phyloP scores from a whole-genome alignment of 2,888 invertebrate species.

The Holacanthella duospinosa region DNA sequence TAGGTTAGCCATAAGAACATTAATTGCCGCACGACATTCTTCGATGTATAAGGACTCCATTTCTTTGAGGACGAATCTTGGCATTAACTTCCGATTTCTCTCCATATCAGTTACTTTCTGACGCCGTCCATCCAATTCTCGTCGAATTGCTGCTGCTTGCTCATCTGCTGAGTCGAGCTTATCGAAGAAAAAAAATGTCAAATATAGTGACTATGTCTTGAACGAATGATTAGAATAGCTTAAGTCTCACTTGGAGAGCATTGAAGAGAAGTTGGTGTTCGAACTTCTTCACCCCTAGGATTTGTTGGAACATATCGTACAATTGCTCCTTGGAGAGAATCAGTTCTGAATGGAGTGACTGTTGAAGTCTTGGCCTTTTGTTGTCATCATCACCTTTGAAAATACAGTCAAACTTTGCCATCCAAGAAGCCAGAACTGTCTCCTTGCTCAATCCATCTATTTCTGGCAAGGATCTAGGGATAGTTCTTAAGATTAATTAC shows the following conservation, averaged over 20 bases:
- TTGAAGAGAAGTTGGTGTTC: slow-evolving; percentile 99
- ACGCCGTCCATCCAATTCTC: slow-evolving; percentile 95
- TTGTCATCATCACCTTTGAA: slow-evolving; percentile 80
- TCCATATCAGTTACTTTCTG: slow-evolving; percentile 96
- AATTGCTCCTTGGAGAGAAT: slow-evolving; percentile 97
- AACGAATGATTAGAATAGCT: too few species aligned
- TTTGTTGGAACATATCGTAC: slow-evolving; percentile 99
- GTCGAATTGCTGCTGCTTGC: slow-evolving; percentile 96
- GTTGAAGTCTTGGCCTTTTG: slow-evolving; percentile 79
- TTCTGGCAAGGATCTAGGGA: slow-evolving; percentile 89
- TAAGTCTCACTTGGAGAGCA: slow-evolving; percentile 73
- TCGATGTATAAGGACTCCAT: slow-evolving; percentile 99
- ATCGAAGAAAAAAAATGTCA: not conserved
- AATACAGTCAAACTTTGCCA: slow-evolving; percentile 98
- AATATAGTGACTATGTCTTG: too few species aligned
- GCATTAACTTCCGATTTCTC: slow-evolving; percentile 93
- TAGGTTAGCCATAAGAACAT: slow-evolving; percentile 94
- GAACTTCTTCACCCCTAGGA: slow-evolving; percentile 96
- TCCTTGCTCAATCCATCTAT: slow-evolving; percentile 99
- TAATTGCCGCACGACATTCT: slow-evolving; percentile 94
- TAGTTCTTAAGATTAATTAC: too few species aligned
- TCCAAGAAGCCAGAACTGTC: slow-evolving; percentile 96
- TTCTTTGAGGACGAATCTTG: slow-evolving; percentile 98
- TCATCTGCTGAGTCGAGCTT: slow-evolving; percentile 98
- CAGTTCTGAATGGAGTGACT: slow-evolving; percentile 79